Evolutionary conservation across 2,888 invertebrate species (phyloP), one percentile per base, ranked within the genome.

Genomic region (Cremastobaeus sp.): DNA sequence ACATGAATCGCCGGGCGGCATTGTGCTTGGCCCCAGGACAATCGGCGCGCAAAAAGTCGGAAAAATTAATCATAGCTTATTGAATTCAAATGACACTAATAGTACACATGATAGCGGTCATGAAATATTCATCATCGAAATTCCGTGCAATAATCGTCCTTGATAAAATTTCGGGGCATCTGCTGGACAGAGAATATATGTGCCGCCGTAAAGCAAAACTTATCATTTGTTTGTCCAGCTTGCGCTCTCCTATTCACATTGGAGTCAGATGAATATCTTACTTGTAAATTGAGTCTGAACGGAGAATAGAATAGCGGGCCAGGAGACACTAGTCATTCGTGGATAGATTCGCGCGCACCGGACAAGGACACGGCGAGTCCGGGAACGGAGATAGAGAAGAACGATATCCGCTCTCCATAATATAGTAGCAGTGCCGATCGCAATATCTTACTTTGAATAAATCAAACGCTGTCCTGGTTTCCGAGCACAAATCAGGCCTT

Each of bases 361-460:
- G 71, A 65, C 69, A 65, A 52, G 35, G 50, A 50, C 34, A 39
- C 54, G 60, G 30, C 45, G 69, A 35, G 69, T 70, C 62, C 74
- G 47, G 70, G 76, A 76, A 59, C 72, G 78, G 76, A 69, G 60
- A 72, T 78, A 73, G 78, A 79, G 77, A 78, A 76, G 77, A 82
- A 76, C 80, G 79, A 79, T 80, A 76, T 81, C 79, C 81, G 74
- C 76, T 74, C 72, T 73, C 77, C 78, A 80, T 85, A 85, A 85
- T 85, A 84, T 84, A 84, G 84, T 84, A 78, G 81, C 82, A 71
- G 79, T 68, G 78, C 77, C 80, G 82, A 84, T 85, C 82, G 85
- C 85, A 83, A 85, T 85, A 85, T 85, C 83, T 86, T 85, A 85
- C 84, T 83, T 85, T 84, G 83, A 85, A 85, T 85, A 85, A 86